Evolutionary conservation across 2,888 invertebrate species (phyloP).

Genomic region (Mimas tiliae): DNA sequence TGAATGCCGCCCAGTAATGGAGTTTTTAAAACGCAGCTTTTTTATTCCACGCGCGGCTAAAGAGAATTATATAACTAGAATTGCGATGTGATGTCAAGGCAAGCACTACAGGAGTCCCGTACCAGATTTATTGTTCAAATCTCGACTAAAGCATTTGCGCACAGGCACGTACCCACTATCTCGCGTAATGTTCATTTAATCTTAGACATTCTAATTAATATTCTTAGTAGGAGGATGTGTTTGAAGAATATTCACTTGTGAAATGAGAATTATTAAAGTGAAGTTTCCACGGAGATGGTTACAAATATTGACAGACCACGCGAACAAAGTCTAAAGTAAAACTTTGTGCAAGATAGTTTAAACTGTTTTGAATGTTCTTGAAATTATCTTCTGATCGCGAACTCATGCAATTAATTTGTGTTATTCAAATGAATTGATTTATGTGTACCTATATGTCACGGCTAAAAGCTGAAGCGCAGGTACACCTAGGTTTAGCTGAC

Average conservation of each 20-base stretch:
- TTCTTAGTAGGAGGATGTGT: conserved; percentile 14
- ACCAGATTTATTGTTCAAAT: conserved; percentile 63
- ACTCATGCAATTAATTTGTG: background rate
- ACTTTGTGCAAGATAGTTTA: conserved; percentile 18
- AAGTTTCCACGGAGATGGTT: conserved; percentile 1
- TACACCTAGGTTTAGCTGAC: too few relatives aligned
- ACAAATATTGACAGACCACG: conserved; percentile 20
- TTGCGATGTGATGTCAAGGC: conserved; percentile 63
- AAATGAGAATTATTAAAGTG: conserved; percentile 16
- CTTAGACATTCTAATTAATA: conserved; percentile 13
- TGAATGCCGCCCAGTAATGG: conserved; percentile 74
- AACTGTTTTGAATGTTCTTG: conserved; percentile 19
- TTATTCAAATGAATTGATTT: background rate
- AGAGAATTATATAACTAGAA: conserved; percentile 71
- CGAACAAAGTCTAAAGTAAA: background rate
- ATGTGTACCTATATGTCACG: background rate
- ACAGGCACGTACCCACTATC: background rate
- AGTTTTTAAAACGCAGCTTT: conserved; percentile 74
- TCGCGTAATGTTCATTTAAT: conserved; percentile 16
- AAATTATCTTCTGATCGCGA: conserved; percentile 2
- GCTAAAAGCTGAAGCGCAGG: too few relatives aligned
- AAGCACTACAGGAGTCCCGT: conserved; percentile 57
- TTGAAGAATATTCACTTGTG: conserved; percentile 9
- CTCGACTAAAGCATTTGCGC: conserved; percentile 48
- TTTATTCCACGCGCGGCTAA: conserved; percentile 59